Evolutionary conservation across 2,113 vertebrate species (phyloP).

Genomic region (Trogon surrucura): DNA sequence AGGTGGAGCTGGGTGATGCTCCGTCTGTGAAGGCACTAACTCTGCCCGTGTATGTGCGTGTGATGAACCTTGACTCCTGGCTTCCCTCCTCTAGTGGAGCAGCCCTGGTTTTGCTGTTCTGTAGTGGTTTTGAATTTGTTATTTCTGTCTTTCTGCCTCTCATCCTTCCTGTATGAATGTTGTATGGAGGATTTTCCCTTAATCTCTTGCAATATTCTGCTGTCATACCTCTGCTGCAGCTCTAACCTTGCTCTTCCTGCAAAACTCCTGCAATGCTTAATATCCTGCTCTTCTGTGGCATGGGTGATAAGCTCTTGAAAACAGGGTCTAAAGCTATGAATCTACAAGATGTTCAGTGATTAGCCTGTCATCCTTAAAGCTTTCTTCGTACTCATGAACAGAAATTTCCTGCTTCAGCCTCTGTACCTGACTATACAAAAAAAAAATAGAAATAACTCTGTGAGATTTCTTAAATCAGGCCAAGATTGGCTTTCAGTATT

Average conservation of each 20-base stretch:
- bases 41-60: neutral
- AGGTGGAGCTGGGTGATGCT: neutral
- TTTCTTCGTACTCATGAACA: rapidly evolving
- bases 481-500: neutral
- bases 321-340: neutral
- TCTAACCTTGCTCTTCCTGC: neutral
- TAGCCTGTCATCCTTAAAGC: neutral
- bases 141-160: neutral
- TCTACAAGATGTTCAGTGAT: neutral
- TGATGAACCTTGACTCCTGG: neutral
- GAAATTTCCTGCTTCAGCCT: neutral
- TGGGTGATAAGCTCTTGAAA: neutral
- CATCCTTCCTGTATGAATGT: neutral
- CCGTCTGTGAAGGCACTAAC: too few relatives aligned
- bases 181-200: neutral
- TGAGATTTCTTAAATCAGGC: neutral
- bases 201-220: neutral
- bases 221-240: neutral
- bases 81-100: neutral
- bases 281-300: neutral
- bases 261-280: neutral
- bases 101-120: neutral
- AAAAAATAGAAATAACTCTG: neutral
- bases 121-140: neutral
- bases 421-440: neutral